Evolutionary conservation across 1,140 invertebrate species (phyloP), one percentile per base, ranked within the genome.

Genomic region (Pristionchus pacificus): DNA sequence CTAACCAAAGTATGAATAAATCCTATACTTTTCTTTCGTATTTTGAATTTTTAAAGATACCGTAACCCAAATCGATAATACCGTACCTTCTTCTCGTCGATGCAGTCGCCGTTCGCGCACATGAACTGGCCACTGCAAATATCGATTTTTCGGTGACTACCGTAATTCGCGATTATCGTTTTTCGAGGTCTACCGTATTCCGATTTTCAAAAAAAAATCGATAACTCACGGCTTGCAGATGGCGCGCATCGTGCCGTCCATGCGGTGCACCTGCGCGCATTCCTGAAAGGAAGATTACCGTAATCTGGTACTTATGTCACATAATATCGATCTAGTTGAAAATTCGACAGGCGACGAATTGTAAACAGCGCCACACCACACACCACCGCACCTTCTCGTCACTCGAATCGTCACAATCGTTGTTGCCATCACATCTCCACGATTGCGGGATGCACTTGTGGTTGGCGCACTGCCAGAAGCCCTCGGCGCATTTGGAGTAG

Each of bases 401-500:
- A 0, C 69, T 70, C 15, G 70, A 74, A 66, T 80, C 80, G 61
- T 79, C 79, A 66, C 79, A 80, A 55, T 83, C 81, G 57, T 80
- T 77, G 25, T 76, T 80, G 3, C 80, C 80, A 66, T 82, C 80
- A 59, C 80, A 81, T 62, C 69, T 58, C 77, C 79, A 77, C 6
- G 72, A 59, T 29, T 75, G 71, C 31, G 90, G 89, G 60, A 97
- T 89, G 83, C 95, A 98, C 70, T 91, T 90, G 65, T 91, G 90
- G 85, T 97, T 97, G 32, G 90, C 89, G 85, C 96, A 98, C 76
- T 91, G 90, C 70, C 80, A 80, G 49, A 82, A 83, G 2, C 80
- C 82, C 0, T 77, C 74, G 24, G 81, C 80, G 61, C 81, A 83
- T 14, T 74, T 63, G 3, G 76, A 68, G 57, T 84, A 86, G 1